phyloP scores from a whole-genome alignment of 2,888 invertebrate genomes.

The Oscheius sp. region DNA sequence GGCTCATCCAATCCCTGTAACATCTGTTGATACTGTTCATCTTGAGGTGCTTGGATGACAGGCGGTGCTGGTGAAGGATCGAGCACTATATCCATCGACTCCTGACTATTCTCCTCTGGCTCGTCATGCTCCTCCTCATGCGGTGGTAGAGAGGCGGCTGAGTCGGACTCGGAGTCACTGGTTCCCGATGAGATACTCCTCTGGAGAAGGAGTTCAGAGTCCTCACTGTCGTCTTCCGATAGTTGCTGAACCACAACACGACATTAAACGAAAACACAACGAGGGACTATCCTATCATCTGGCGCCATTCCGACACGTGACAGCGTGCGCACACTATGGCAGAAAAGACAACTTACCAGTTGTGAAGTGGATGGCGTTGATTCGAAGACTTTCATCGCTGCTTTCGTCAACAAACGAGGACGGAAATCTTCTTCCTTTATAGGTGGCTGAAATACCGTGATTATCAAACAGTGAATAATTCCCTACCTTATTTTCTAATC shows the following conservation, averaged over 20 bases:
- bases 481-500: neutral
- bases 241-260: conserved; percentile 23
- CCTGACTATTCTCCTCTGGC: conserved; percentile 4
- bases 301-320: conserved; percentile 8
- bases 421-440: neutral
- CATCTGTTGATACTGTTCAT: neutral
- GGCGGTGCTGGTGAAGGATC: conserved; percentile 1
- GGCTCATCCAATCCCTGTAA: conserved; percentile 8
- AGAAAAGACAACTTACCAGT: neutral
- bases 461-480: too few relatives aligned
- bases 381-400: conserved; percentile 31
- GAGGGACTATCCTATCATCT: neutral
- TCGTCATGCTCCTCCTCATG: conserved; percentile 9
- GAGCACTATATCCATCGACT: neutral
- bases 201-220: neutral
- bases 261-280: conserved; percentile 12
- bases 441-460: neutral
- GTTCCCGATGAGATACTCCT: neutral
- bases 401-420: conserved; percentile 21
- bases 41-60: neutral
- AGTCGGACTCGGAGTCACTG: neutral
- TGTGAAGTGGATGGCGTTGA: conserved; percentile 6
- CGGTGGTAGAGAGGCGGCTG: neutral
- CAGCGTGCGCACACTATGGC: conserved; percentile 8
- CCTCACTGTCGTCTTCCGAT: conserved; percentile 23